These are phyloP conservation scores for Aphis gossypii DNA, from an alignment of 1,140 invertebrate genomes.

Conservation along the genomic window DNA sequence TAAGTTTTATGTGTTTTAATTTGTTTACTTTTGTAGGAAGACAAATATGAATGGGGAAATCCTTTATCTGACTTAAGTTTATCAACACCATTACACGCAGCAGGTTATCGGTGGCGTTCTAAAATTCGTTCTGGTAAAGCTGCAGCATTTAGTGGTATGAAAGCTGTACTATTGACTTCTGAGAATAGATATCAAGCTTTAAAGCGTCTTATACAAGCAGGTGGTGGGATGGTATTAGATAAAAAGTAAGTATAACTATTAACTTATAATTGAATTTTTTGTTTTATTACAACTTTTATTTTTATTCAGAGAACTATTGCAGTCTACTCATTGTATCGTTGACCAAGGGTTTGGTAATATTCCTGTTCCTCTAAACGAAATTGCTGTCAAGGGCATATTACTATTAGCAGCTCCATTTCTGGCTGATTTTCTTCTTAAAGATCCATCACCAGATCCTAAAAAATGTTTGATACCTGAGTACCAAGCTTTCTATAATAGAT, in stretches of 20 bases:
- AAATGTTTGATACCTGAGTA: conserved; percentile 33
- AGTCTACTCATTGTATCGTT: conserved; percentile 51
- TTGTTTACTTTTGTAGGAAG: conserved; percentile 69
- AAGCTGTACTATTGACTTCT: conserved; percentile 69
- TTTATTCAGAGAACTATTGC: conserved; percentile 40
- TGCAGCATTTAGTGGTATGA: conserved; percentile 73
- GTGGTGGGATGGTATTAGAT: conserved; percentile 53
- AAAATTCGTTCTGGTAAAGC: conserved; percentile 63
- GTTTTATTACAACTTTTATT: background rate
- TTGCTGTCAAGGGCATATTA: conserved; percentile 43
- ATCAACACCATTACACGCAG: conserved; percentile 68
- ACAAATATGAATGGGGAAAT: conserved; percentile 80
- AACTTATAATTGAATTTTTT: background rate
- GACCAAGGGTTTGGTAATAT: conserved; percentile 45
- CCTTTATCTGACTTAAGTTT: conserved; percentile 65
- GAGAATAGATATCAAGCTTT: conserved; percentile 49
- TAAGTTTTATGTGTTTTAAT: conserved; percentile 31
- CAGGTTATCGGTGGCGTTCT: conserved; percentile 73
- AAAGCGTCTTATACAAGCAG: conserved; percentile 53
- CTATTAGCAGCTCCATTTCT: conserved; percentile 35
- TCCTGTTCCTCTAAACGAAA: conserved; percentile 41
- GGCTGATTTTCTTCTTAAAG: conserved; percentile 45
- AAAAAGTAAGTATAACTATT: conserved; percentile 61
- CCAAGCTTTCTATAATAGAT: conserved; percentile 46
- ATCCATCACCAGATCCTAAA: conserved; percentile 37